phyloP scores from a whole-genome alignment of 2,113 vertebrate species.

The Coryphaenoides rupestris region DNA sequence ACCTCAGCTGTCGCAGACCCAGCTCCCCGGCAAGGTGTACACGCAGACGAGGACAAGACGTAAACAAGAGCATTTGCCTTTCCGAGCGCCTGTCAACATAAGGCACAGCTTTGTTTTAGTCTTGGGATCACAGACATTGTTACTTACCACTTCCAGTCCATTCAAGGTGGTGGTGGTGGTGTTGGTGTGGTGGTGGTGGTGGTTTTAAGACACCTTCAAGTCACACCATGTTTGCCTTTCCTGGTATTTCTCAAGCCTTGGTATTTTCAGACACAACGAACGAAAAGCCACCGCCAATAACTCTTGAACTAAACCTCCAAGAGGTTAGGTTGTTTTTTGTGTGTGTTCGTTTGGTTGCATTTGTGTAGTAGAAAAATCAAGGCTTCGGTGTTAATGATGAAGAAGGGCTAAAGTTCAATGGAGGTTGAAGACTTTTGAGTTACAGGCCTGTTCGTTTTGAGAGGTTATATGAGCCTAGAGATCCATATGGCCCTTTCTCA shows the following conservation, averaged over 20 bases:
- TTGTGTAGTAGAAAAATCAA: conserved; percentile 10
- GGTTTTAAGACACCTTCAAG: conserved; percentile 13
- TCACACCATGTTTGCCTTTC: conserved; percentile 33
- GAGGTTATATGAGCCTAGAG: conserved; percentile 1
- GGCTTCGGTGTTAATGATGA: conserved; percentile 1
- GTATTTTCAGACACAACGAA: conserved; percentile 1
- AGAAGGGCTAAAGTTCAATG: too few relatives aligned
- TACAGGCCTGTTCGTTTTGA: conserved; percentile 16
- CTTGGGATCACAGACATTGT: conserved; percentile 15
- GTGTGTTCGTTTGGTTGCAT: neutral
- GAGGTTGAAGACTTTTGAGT: too few relatives aligned
- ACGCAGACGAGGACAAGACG: conserved; percentile 16
- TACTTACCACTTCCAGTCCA: neutral
- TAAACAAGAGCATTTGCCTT: conserved; percentile 49
- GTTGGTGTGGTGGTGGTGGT: conserved; percentile 15
- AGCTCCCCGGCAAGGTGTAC: conserved; percentile 37
- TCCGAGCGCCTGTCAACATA: conserved; percentile 30
- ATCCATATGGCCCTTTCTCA: conserved; percentile 25
- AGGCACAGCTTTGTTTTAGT: conserved; percentile 32
- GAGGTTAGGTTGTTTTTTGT: neutral
- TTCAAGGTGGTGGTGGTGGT: conserved; percentile 22
- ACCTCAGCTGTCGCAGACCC: conserved; percentile 37
- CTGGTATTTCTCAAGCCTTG: neutral
- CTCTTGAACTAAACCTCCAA: conserved; percentile 9
- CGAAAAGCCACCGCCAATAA: neutral